Percentiles rank a stretch among this genome's conserved stretches.
phyloP scores from a whole-genome alignment of 2,113 vertebrate species.

The Trichechus manatus region DNA sequence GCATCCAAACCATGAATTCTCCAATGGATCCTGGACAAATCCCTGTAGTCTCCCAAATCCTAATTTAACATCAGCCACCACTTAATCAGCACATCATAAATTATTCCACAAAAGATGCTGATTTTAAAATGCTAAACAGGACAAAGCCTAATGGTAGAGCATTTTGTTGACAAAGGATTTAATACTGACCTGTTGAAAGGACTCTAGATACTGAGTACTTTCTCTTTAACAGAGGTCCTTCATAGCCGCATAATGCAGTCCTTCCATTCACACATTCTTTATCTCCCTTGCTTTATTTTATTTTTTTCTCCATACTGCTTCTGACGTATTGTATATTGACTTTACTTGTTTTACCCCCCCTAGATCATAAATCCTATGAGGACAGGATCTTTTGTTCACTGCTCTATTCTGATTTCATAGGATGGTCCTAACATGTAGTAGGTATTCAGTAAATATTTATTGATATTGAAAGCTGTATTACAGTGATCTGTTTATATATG shows the following conservation, averaged over 20 bases:
- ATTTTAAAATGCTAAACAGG: background rate
- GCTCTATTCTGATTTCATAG: background rate
- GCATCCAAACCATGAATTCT: background rate
- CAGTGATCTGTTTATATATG: background rate
- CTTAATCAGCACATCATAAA: background rate
- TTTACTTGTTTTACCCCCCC: background rate
- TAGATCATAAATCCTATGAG: background rate
- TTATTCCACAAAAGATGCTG: background rate
- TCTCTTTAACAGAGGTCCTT: background rate
- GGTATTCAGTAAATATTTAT: background rate
- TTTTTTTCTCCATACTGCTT: background rate
- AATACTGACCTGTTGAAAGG: background rate
- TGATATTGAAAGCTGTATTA: background rate
- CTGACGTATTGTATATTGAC: background rate
- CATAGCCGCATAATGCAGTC: background rate
- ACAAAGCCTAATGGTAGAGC: background rate
- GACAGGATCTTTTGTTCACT: conserved; percentile 27
- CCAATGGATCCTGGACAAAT: background rate
- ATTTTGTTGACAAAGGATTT: conserved; percentile 42
- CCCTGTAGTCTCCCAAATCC: background rate
- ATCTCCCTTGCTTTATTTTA: background rate
- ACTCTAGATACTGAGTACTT: background rate
- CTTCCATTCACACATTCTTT: background rate
- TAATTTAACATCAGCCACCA: conserved; percentile 37
- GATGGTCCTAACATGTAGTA: conserved; percentile 7